Percentiles rank a stretch among this genome's conserved stretches.
These are phyloP conservation scores for Amblyraja radiata DNA, from an alignment of 2,797 vertebrate species.

Conservation along the genomic window DNA sequence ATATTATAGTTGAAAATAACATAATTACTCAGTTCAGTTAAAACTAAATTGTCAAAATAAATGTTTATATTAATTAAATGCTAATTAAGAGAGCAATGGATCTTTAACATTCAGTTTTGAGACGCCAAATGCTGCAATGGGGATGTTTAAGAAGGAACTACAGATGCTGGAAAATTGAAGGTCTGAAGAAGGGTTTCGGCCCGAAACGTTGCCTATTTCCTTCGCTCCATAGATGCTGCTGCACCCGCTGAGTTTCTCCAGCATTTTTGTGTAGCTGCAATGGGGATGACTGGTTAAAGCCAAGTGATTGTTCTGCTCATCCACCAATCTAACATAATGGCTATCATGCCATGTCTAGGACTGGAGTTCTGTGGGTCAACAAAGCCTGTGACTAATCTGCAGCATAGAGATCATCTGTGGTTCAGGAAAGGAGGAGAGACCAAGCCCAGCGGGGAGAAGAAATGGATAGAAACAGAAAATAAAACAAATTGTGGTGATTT, in stretches of 20 bases:
- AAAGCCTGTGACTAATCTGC: not conserved
- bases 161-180: no score
- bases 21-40: not conserved
- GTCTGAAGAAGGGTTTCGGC: no score
- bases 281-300: not conserved
- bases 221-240: no score
- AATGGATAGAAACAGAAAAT: not conserved
- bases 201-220: no score
- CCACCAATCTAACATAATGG: not conserved
- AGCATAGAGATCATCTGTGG: not conserved
- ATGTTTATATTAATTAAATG: conserved; percentile 6
- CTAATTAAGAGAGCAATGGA: not conserved
- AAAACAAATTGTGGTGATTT: not conserved
- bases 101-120: not conserved
- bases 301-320: not conserved
- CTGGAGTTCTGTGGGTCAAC: not conserved
- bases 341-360: not conserved
- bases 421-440: not conserved
- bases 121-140: not conserved
- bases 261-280: no score
- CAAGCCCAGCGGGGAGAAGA: not conserved
- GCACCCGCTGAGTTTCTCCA: no score
- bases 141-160: no score
- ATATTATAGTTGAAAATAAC: not conserved
- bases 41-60: not conserved